Evolutionary conservation across 2,797 vertebrate species (phyloP).

Genomic region (Alectoris magna): DNA sequence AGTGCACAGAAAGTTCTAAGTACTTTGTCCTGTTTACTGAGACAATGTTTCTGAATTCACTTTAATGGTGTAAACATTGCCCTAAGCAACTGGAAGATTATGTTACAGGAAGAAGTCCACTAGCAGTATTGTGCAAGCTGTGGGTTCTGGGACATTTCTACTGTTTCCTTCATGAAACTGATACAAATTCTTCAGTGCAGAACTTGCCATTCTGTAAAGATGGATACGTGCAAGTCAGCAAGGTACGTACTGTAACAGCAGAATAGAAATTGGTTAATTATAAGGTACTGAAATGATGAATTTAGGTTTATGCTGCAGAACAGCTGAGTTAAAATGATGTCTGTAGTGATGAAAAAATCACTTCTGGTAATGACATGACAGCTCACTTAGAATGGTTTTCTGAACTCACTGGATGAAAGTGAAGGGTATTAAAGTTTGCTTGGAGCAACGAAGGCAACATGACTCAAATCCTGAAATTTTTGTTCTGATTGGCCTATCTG

Average conservation of each 20-base stretch:
- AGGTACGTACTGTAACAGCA: accelerated
- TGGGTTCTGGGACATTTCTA: not conserved
- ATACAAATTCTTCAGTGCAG: not conserved
- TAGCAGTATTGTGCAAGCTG: not conserved
- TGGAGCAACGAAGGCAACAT: not conserved
- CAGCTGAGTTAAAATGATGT: not conserved
- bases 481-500: not conserved
- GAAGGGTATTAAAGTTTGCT: not conserved
- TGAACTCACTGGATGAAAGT: not conserved
- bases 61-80: constrained; percentile 50
- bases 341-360: not conserved
- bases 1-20: constrained; percentile 51
- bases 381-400: not conserved
- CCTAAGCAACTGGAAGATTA: not conserved
- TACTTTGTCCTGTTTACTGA: constrained; percentile 48
- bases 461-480: not conserved
- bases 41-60: constrained; percentile 45
- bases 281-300: not conserved
- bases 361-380: not conserved
- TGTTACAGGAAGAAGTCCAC: not conserved
- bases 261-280: not conserved
- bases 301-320: not conserved
- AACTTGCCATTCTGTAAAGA: not conserved
- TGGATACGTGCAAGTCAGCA: not conserved
- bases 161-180: not conserved